These are phyloP conservation scores for Equus quagga DNA, from an alignment of 2,113 vertebrate genomes.

Conservation along the genomic window DNA sequence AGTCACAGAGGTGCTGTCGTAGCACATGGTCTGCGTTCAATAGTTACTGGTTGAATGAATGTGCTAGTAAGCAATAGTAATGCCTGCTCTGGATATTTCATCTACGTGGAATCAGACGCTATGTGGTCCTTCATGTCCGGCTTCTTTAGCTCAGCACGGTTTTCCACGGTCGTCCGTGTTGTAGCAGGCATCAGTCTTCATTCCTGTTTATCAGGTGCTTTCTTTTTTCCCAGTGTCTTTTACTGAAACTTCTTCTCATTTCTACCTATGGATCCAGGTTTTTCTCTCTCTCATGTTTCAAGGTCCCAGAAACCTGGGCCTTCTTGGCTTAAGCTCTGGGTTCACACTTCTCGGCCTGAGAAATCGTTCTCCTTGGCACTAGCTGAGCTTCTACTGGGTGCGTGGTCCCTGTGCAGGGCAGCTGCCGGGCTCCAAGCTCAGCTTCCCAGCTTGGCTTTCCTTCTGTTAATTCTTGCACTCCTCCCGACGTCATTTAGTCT, in stretches of 20 bases:
- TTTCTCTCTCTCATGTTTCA: neutral
- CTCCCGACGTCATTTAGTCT: neutral
- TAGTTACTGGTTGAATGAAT: neutral
- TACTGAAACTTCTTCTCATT: neutral
- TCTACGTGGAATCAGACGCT: rapidly evolving
- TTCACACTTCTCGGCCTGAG: neutral
- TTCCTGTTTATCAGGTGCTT: neutral
- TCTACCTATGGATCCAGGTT: neutral
- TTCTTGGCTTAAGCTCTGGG: neutral
- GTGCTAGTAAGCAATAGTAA: no score
- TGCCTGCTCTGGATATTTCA: rapidly evolving
- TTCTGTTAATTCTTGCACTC: neutral
- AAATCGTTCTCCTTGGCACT: rapidly evolving
- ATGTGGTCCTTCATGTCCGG: neutral
- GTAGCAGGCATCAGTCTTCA: rapidly evolving
- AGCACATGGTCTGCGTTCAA: neutral
- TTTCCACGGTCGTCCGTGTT: neutral
- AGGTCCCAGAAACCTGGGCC: neutral
- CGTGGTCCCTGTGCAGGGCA: rapidly evolving
- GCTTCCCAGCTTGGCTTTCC: neutral
- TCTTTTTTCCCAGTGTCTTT: neutral
- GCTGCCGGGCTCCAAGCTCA: neutral
- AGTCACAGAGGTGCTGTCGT: neutral
- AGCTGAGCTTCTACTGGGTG: rapidly evolving
- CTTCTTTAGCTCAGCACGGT: neutral